Evolutionary conservation across 2,888 invertebrate genomes (phyloP), one percentile per base, ranked within the genome.

Genomic region (Cephus pygmeus): DNA sequence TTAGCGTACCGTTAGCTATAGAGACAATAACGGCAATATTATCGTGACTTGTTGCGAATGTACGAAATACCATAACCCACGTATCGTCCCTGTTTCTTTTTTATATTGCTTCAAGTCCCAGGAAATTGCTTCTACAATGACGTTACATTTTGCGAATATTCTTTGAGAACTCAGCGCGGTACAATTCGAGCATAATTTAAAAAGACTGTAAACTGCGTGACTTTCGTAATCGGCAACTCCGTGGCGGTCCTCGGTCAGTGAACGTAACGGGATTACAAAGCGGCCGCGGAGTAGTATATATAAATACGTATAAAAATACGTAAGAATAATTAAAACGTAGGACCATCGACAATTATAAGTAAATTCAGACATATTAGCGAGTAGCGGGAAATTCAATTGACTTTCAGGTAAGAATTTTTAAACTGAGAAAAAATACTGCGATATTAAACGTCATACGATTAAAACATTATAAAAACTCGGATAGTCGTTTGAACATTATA

Each of bases 201-300:
- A 69, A 31, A 71, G 74, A 23, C 56, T 35, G 36, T 74, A 81
- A 79, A 79, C 76, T 77, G 78, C 83, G 76, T 82, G 68, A 77
- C 82, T 87, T 82, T 85, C 83, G 83, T 83, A 86, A 88, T 85
- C 81, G 74, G 75, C 73, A 34, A 69, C 12, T 75, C 56, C 71
- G 76, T 76, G 73, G 77, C 75, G 77, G 82, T 85, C 85, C 83
- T 86, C 87, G 89, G 87, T 88, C 89, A 88, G 86, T 88, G 89
- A 89, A 88, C 89, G 88, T 88, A 89, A 87, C 88, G 88, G 87
- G 85, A 82, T 82, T 80, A 80, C 79, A 71, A 76, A 73, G 80
- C 75, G 75, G 75, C 77, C 77, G 40, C 69, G 75, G 73, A 71
- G 12, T 31, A 31, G 33, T 71, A 31, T 71, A 71, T 3, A 34